phyloP scores from a whole-genome alignment of 2,113 vertebrate genomes.

The Rhinoderma darwinii region DNA sequence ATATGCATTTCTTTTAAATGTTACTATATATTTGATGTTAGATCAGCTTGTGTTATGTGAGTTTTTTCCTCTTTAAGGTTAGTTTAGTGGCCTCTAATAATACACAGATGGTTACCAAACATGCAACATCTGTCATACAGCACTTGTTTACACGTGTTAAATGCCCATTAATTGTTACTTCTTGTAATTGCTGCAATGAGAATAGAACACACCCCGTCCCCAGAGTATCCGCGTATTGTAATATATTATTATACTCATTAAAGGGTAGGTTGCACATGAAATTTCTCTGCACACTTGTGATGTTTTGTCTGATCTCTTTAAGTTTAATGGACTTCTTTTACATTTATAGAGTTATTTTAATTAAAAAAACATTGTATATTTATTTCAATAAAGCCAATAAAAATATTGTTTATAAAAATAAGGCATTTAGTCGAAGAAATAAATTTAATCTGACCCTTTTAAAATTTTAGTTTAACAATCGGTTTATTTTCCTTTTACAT shows the following conservation, averaged over 20 bases:
- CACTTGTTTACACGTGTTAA: conserved; percentile 27
- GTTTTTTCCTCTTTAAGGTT: not conserved
- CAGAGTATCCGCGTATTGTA: not conserved
- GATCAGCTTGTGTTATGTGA: not conserved
- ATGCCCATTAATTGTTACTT: conserved; percentile 29
- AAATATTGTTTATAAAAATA: not conserved
- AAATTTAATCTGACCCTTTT: not conserved
- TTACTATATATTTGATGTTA: not conserved
- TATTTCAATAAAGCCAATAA: not conserved
- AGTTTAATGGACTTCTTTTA: not conserved
- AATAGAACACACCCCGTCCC: conserved; percentile 8
- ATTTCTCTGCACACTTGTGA: not conserved
- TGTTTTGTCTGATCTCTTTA: not conserved
- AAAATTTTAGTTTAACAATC: not conserved
- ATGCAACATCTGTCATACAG: conserved; percentile 18
- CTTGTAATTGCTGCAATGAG: conserved; percentile 19
- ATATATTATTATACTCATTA: conserved; percentile 14
- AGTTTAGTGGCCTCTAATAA: conserved; percentile 24
- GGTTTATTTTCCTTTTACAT: too few relatives aligned
- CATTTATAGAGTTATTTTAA: not conserved
- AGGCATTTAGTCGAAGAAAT: not conserved
- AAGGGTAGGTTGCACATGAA: conserved; percentile 4
- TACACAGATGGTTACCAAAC: conserved; percentile 25
- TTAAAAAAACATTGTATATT: not conserved
- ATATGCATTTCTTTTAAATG: not conserved